These are phyloP conservation scores for Gephyroberyx darwinii DNA, from an alignment of 2,797 vertebrate species.

Conservation along the genomic window DNA sequence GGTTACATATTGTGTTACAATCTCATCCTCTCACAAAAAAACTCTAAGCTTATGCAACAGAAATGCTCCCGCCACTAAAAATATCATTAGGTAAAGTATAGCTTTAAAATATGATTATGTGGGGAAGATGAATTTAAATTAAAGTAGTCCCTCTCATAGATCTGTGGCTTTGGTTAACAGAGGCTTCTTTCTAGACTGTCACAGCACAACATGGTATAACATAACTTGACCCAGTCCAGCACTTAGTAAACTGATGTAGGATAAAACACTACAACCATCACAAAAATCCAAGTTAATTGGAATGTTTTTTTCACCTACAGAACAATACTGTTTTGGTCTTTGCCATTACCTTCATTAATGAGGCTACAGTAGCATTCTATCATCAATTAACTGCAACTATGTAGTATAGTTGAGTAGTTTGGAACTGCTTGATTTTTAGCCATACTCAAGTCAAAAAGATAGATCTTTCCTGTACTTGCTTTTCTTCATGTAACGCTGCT, in stretches of 20 bases:
- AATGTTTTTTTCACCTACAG: too few relatives aligned
- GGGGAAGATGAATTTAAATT: constrained; percentile 31
- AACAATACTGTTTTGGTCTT: too few relatives aligned
- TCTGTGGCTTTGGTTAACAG: not conserved
- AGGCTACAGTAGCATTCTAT: too few relatives aligned
- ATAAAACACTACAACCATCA: not conserved
- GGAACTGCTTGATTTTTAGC: not conserved
- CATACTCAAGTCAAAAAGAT: too few relatives aligned
- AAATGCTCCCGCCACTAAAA: constrained; percentile 45
- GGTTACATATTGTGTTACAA: too few relatives aligned
- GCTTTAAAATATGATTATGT: constrained; percentile 23
- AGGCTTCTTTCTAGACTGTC: not conserved
- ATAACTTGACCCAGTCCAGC: too few relatives aligned
- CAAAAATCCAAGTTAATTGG: too few relatives aligned
- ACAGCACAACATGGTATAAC: not conserved
- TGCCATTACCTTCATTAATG: too few relatives aligned
- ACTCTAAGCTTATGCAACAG: constrained; percentile 42
- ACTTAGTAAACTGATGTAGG: not conserved
- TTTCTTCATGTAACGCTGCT: not conserved
- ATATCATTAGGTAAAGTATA: constrained; percentile 45
- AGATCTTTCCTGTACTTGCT: not conserved
- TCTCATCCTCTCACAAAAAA: not conserved
- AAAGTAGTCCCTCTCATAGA: not conserved
- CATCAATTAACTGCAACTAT: too few relatives aligned
- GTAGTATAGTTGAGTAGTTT: not conserved